phyloP scores from a whole-genome alignment of 2,797 vertebrate genomes.

The Pyrocephalus nanus region DNA sequence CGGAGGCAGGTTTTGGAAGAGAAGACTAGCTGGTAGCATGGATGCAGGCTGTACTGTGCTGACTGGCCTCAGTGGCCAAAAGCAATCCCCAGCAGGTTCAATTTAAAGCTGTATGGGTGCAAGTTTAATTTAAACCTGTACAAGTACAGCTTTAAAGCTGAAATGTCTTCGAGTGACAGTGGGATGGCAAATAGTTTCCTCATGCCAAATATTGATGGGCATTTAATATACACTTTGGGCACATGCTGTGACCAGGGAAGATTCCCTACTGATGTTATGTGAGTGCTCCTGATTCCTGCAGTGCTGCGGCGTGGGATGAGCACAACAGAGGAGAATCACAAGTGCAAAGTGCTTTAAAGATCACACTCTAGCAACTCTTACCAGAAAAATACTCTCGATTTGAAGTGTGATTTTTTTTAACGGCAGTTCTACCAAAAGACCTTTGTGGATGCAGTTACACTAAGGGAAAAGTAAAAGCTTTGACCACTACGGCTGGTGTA shows the following conservation, averaged over 20 bases:
- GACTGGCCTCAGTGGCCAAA: not conserved
- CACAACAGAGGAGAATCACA: slow-evolving; percentile 54
- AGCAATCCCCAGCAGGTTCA: not conserved
- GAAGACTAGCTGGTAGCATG: not conserved
- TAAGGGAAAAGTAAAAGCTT: slow-evolving; percentile 11
- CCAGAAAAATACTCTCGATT: slow-evolving; percentile 56
- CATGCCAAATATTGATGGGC: slow-evolving; percentile 13
- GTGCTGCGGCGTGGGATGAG: not conserved
- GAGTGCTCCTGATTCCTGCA: slow-evolving; percentile 33
- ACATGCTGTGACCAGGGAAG: slow-evolving; percentile 38
- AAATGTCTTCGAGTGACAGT: not conserved
- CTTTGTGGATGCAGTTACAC: not conserved
- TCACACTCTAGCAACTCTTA: slow-evolving; percentile 51
- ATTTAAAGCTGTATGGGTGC: slow-evolving; percentile 24
- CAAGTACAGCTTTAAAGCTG: not conserved
- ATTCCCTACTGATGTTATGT: slow-evolving; percentile 36
- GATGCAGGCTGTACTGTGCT: not conserved
- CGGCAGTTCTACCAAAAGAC: slow-evolving; percentile 16
- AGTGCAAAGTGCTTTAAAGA: slow-evolving; percentile 66
- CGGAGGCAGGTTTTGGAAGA: slow-evolving; percentile 41
- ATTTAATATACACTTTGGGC: slow-evolving; percentile 48
- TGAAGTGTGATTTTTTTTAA: slow-evolving; percentile 46
- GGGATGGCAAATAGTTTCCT: not conserved
- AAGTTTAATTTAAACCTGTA: slow-evolving; percentile 16
- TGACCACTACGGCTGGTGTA: not conserved